Evolutionary conservation across 1,140 invertebrate genomes (phyloP), one percentile per base, ranked within the genome.

Genomic region (Nasonia longicornis): DNA sequence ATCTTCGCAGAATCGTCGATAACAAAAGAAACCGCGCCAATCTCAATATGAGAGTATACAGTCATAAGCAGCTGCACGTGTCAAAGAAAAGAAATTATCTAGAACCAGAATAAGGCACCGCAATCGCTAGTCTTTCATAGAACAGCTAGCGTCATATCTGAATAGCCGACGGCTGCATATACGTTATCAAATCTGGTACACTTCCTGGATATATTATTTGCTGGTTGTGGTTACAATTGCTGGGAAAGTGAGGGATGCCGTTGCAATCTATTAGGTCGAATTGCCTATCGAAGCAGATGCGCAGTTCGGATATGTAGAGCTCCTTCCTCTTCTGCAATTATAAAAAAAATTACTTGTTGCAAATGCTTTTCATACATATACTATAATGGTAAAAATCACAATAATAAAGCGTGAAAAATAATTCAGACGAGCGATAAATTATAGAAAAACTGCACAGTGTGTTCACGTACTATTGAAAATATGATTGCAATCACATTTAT

Each of bases 241-340:
- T 93, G 38, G 89, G 89, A 38, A 89, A 90, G 7, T 87, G 87
- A 0, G 84, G 81, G 6, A 92, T 89, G 14, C 92, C 92, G 85
- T 94, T 92, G 85, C 94, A 95, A 82, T 94, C 91, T n/a, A 92
- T 91, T 2, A 94, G 85, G 38, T 92, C 86, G 14, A 95, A 86
- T 6, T 88, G 86, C 85, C 94, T 95, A 84, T 93, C 89, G 79
- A 95, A 94, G 87, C 94, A 95, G 70, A 95, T 92, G 12, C 94
- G 48, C 75, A 89, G 83, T 74, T 89, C 87, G 0, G 82, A 83
- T 26, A 89, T 31, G 14, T 93, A 94, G 2, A 88, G 91, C 35
- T 91, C 84, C 64, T 92, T 91, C 2, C 91, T 92, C 31, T 93
- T 91, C 85, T 91, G 83, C 10, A 84, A 88, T 85, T 29, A 79